Conservation (phyloP, 1,140 invertebrate genomes). For the Trichonephila clavata region DNA sequence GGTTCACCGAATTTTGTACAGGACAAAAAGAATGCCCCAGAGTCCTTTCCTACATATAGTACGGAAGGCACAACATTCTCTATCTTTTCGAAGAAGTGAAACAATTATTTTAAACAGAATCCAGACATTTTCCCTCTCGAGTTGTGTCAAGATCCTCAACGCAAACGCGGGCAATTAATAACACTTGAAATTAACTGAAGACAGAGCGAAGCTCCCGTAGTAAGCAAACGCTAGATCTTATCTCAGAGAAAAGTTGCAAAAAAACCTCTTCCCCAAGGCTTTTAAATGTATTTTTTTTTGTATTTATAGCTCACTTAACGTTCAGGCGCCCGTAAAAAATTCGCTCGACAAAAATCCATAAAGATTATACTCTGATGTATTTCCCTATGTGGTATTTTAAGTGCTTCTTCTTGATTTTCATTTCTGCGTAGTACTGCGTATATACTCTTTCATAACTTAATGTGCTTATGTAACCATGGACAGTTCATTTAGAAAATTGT, state of each 20-base stretch:
- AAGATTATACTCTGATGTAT: neutral
- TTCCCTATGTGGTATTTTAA: neutral
- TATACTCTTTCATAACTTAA: too few species aligned
- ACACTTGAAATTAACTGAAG: slow-evolving; percentile 28
- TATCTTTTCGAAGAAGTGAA: neutral
- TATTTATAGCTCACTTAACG: slow-evolving; percentile 24
- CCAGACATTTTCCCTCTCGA: neutral
- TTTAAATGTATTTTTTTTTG: neutral
- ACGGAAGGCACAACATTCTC: neutral
- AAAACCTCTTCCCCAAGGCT: neutral
- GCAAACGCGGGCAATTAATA: neutral
- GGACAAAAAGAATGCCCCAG: neutral
- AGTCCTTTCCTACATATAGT: neutral
- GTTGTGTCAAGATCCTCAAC: neutral
- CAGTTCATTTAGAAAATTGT: too few species aligned
- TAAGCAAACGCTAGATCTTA: neutral
- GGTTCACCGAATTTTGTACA: neutral
- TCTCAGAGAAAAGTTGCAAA: neutral
- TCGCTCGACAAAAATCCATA: neutral
- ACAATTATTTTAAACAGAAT: neutral
- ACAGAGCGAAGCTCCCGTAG: neutral
- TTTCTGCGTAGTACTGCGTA: neutral
- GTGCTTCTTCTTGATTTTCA: neutral
- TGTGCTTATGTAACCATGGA: too few species aligned
- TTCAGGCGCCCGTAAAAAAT: neutral